These are phyloP conservation scores for Pedionomus torquatus DNA, from an alignment of 2,113 vertebrate species.

Conservation along the genomic window DNA sequence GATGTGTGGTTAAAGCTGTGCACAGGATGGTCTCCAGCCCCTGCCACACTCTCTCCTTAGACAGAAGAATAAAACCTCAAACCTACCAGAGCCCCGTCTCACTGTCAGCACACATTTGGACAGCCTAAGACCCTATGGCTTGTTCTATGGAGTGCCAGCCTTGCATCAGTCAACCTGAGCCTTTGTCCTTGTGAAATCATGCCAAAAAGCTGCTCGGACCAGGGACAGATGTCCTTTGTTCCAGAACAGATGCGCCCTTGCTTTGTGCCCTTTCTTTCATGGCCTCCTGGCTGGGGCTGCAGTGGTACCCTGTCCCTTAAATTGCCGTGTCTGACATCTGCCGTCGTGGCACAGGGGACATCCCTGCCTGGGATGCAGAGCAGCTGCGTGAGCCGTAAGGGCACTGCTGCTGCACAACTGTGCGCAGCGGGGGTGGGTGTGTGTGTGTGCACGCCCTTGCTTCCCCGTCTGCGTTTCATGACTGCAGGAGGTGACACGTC, in stretches of 20 bases:
- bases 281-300: not conserved
- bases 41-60: not conserved
- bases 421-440: rapidly evolving
- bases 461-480: not conserved
- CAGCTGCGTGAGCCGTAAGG: not conserved
- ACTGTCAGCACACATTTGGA: slow-evolving; percentile 15
- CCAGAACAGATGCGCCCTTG: slow-evolving; percentile 19
- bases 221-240: slow-evolving; percentile 66
- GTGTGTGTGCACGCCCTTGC: rapidly evolving
- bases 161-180: slow-evolving; percentile 41
- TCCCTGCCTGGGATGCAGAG: not conserved
- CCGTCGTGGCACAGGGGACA: not conserved
- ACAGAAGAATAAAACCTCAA: not conserved
- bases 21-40: not conserved
- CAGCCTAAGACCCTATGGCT: not conserved
- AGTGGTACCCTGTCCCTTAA: slow-evolving; percentile 1
- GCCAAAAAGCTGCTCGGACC: not conserved
- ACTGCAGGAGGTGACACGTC: not conserved
- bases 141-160: slow-evolving; percentile 36
- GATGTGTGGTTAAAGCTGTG: slow-evolving; percentile 35
- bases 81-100: not conserved
- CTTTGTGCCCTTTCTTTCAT: slow-evolving; percentile 29
- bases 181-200: slow-evolving; percentile 51
- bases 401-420: not conserved
- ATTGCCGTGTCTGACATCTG: slow-evolving; percentile 40